phyloP scores from a whole-genome alignment of 2,113 vertebrate species.

The Plectropomus leopardus region DNA sequence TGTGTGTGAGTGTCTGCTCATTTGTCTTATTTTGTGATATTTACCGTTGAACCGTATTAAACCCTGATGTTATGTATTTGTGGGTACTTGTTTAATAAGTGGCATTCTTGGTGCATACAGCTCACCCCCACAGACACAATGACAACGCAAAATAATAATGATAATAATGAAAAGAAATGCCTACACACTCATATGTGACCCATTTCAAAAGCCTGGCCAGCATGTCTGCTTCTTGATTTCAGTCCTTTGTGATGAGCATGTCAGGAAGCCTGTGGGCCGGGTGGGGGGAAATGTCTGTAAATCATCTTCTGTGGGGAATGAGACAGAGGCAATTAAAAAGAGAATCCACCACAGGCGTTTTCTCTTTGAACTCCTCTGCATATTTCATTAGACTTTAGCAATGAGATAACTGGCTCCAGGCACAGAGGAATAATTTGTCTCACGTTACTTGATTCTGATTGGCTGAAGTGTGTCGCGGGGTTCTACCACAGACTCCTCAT shows the following conservation, averaged over 20 bases:
- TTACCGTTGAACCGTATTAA: slow-evolving; percentile 29
- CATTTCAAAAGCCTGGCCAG: slow-evolving; percentile 1
- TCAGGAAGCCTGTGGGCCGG: slow-evolving; percentile 40
- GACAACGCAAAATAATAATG: not conserved
- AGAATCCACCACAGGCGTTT: slow-evolving; percentile 64
- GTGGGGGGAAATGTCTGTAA: slow-evolving; percentile 47
- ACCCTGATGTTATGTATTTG: slow-evolving; percentile 36
- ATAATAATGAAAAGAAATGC: not conserved
- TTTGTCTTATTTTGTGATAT: slow-evolving; percentile 5
- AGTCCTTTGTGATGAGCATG: slow-evolving; percentile 53
- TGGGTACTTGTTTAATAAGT: slow-evolving; percentile 62
- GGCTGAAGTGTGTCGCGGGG: too few relatives aligned
- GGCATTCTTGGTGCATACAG: slow-evolving; percentile 35
- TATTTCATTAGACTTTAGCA: slow-evolving; percentile 51
- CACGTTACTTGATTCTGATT: slow-evolving; percentile 10
- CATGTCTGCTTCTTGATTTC: slow-evolving; percentile 32
- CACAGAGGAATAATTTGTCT: slow-evolving; percentile 33
- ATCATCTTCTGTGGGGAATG: slow-evolving; percentile 63
- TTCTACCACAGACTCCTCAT: too few relatives aligned
- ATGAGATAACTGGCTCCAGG: slow-evolving; percentile 27
- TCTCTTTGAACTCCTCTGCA: slow-evolving; percentile 70
- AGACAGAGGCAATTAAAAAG: slow-evolving; percentile 51
- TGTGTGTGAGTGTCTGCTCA: not conserved
- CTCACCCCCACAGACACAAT: not conserved
- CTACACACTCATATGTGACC: not conserved